Percentiles rank a stretch among this genome's conserved stretches.
phyloP scores from a whole-genome alignment of 1,140 invertebrate genomes.

The Chlorops oryzae region DNA sequence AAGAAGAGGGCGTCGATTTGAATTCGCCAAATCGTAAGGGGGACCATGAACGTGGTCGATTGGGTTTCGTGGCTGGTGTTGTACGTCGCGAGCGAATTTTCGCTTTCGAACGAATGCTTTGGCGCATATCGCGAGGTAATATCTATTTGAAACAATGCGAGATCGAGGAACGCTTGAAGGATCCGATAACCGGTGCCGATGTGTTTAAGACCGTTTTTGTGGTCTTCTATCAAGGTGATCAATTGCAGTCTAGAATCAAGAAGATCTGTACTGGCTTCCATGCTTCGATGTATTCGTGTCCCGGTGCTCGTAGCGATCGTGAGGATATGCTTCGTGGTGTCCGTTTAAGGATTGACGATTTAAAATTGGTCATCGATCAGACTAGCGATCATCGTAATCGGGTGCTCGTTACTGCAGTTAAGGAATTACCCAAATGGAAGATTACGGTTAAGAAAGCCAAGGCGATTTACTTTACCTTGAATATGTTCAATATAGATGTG shows the following conservation, averaged over 20 bases:
- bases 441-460: conserved; percentile 83
- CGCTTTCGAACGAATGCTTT: conserved; percentile 93
- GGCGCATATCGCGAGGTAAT: conserved; percentile 90
- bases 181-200: conserved; percentile 73
- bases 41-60: conserved; percentile 67
- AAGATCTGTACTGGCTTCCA: conserved; percentile 97
- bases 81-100: conserved; percentile 82
- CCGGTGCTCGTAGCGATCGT: conserved; percentile 80
- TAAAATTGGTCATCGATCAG: conserved; percentile 89
- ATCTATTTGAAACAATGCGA: conserved; percentile 83
- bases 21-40: conserved; percentile 58
- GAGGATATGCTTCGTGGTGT: conserved; percentile 91
- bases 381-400: conserved; percentile 92
- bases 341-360: conserved; percentile 86
- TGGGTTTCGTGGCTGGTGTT: conserved; percentile 79
- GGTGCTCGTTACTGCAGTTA: conserved; percentile 84
- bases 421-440: conserved; percentile 89
- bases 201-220: conserved; percentile 95
- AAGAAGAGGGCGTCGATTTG: conserved; percentile 36
- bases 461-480: conserved; percentile 81
- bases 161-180: conserved; percentile 77
- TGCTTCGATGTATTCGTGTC: conserved; percentile 92
- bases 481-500: conserved; percentile 81
- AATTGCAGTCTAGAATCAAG: conserved; percentile 89
- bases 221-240: conserved; percentile 96